Conservation (phyloP, 2,888 invertebrate species). For the Cremastinae sp. region DNA sequence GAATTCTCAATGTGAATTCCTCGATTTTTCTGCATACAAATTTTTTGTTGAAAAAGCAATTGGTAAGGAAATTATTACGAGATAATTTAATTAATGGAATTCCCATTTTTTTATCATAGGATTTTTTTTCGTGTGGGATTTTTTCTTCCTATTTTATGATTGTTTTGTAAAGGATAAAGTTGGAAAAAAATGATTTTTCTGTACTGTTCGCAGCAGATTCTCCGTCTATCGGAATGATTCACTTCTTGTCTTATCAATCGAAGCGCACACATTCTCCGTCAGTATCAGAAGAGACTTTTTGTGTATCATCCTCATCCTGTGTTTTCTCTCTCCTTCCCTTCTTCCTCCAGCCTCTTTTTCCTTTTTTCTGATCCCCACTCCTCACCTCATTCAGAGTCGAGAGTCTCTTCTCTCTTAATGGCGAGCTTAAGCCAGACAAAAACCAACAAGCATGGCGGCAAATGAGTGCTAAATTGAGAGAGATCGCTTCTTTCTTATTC, state of each 20-base stretch:
- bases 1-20: neutral
- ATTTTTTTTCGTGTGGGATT: too few relatives aligned
- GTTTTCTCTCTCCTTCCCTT: conserved; percentile 27
- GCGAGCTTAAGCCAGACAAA: neutral
- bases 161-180: too few relatives aligned
- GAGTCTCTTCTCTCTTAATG: conserved; percentile 29
- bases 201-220: conserved; percentile 20
- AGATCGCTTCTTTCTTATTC: neutral
- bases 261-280: conserved; percentile 27
- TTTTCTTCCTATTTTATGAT: too few relatives aligned
- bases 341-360: neutral
- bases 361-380: neutral
- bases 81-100: too few relatives aligned
- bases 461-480: conserved; percentile 16
- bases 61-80: too few relatives aligned
- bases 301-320: conserved; percentile 53
- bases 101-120: too few relatives aligned
- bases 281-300: conserved; percentile 49
- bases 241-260: conserved; percentile 38
- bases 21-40: neutral
- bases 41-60: too few relatives aligned
- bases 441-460: conserved; percentile 16
- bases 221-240: conserved; percentile 48
- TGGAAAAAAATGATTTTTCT: too few relatives aligned
- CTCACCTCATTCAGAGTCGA: conserved; percentile 23